phyloP scores from a whole-genome alignment of 2,113 vertebrate species.

The Rhynchomys soricoides region DNA sequence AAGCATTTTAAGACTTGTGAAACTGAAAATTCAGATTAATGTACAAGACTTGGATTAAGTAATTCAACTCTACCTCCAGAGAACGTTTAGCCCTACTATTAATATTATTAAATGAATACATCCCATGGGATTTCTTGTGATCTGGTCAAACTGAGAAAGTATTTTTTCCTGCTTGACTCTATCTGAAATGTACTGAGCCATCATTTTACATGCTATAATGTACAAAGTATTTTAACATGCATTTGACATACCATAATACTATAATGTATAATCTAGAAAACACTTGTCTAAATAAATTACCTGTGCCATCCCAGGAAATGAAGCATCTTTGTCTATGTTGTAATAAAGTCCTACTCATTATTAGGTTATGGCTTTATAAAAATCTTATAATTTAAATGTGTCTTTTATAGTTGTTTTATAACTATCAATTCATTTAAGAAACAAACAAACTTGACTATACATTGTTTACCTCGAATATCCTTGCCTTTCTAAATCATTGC shows the following conservation, averaged over 20 bases:
- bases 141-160: not conserved
- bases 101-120: not conserved
- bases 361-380: not conserved
- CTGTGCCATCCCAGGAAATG: not conserved
- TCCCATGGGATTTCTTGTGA: not conserved
- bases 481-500: conserved; percentile 53
- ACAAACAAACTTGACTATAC: not conserved
- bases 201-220: not conserved
- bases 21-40: not conserved
- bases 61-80: not conserved
- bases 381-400: not conserved
- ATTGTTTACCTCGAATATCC: conserved; percentile 43
- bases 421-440: not conserved
- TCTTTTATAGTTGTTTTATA: not conserved
- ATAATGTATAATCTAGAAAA: not conserved
- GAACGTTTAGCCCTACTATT: not conserved
- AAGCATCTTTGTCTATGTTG: not conserved
- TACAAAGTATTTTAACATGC: not conserved
- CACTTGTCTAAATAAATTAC: not conserved
- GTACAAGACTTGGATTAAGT: not conserved
- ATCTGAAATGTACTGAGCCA: not conserved
- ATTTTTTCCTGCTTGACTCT: accelerated
- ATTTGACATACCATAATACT: not conserved
- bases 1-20: not conserved
- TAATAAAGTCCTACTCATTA: not conserved